Evolutionary conservation across 2,888 invertebrate species (phyloP), one percentile per base, ranked within the genome.

Genomic region (Strigamia maritima): DNA sequence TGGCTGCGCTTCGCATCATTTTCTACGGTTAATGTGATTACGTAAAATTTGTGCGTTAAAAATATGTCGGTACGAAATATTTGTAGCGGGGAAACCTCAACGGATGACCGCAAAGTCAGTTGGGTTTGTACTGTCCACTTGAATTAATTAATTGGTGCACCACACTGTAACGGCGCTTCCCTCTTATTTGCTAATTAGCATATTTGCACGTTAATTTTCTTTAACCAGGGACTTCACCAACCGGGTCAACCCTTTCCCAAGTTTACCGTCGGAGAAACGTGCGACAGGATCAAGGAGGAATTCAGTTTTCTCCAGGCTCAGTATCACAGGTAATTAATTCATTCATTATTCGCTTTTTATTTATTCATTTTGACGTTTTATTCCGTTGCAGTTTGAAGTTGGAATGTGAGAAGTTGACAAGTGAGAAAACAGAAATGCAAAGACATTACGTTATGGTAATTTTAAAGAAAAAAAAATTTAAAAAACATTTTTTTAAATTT

Each of bases 261-360:
- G 88, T 95, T 95, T 87, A 95, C 95, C 81, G 93, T 97, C 81
- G 92, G 92, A 79, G 97, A 97, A 87, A 93, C 94, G 81, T 95
- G 95, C 87, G 96, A 97, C 88, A 90, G 96, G 86, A 96, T 97
- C 84, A 97, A 97, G 87, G 96, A 97, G 87, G 96, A 97, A 87
- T 97, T 96, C 87, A 94, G 93, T 87, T 96, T 95, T 87, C 89
- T 97, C 80, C 96, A 97, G 87, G 94, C 95, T 81, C 96, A 97
- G 88, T 96, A 95, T 88, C 95, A 96, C 89, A 94, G 93, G 96
- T 97, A 87, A 93, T 31, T 31, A 31, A 31, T n/a, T 44, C 6
- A 44, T 44, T 2, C 44, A 7, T 12, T 44, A 16, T 14, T 49
- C n/a, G 2, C n/a, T 49, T 49, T 49, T 49, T 49, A 14, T 44